A percentile compares a stretch with the other conserved stretches of the same genome.
phyloP scores from a whole-genome alignment of 2,888 invertebrate species.

The Orthosia cruda region DNA sequence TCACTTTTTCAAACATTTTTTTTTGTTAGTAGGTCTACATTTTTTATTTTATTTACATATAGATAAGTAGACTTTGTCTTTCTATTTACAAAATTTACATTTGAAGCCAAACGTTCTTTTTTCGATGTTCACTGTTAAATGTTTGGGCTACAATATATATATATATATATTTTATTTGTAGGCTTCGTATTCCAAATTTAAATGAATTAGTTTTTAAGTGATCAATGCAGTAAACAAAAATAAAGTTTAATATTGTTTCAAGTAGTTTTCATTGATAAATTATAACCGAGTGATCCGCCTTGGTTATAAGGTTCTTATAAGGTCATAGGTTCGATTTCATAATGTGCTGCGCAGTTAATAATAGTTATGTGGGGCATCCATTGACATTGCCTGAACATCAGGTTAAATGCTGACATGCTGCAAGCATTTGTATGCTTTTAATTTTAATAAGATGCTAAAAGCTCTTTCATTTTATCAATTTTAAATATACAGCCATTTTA shows the following conservation, averaged over 20 bases:
- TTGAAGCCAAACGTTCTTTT: conserved; percentile 1
- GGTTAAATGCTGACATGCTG: too few species aligned
- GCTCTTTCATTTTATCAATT: background rate
- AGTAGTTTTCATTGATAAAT: conserved; percentile 61
- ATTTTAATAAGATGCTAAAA: too few species aligned
- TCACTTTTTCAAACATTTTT: too few species aligned
- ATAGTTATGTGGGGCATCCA: background rate
- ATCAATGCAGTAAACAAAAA: conserved; percentile 58
- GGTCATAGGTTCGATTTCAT: conserved; percentile 35
- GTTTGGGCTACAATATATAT: conserved; percentile 13
- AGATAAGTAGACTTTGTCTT: conserved; percentile 29
- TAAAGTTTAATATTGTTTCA: conserved; percentile 62
- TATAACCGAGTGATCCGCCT: conserved; percentile 33
- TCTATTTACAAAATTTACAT: conserved; percentile 37
- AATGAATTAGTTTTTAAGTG: conserved; percentile 56
- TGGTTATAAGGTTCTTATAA: conserved; percentile 33
- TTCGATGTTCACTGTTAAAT: conserved; percentile 21
- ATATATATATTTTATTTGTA: conserved; percentile 18
- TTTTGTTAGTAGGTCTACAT: background rate
- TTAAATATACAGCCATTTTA: background rate
- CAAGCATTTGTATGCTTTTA: too few species aligned
- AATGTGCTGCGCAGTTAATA: conserved; percentile 23
- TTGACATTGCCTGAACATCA: too few species aligned
- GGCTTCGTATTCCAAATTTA: too few species aligned
- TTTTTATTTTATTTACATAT: conserved; percentile 2